These are phyloP conservation scores for Morone saxatilis DNA, from an alignment of 2,113 vertebrate species.

Conservation along the genomic window DNA sequence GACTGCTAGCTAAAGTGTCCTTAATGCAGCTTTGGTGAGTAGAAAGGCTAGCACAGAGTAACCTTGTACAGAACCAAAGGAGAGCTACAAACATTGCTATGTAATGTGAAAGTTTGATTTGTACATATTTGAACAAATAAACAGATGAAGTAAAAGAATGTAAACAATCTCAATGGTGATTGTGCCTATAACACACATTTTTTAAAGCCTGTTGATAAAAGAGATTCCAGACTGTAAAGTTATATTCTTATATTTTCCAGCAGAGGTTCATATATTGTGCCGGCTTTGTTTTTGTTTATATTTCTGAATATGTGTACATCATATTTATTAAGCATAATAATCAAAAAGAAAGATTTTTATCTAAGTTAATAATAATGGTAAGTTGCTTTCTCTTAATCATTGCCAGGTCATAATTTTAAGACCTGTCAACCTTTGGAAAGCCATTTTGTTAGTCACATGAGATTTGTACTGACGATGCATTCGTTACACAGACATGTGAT, in stretches of 20 bases:
- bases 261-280: background rate
- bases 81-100: constrained; percentile 79
- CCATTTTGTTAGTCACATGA: constrained; percentile 56
- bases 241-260: background rate
- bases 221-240: background rate
- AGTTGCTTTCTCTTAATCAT: background rate
- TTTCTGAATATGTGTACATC: background rate
- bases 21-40: constrained; percentile 78
- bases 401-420: background rate
- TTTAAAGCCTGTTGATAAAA: background rate
- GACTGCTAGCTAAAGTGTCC: constrained; percentile 74
- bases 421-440: constrained; percentile 50
- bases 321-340: background rate
- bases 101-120: constrained; percentile 80
- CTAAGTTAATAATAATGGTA: background rate
- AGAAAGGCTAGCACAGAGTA: constrained; percentile 63
- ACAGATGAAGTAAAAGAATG: constrained; percentile 26
- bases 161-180: background rate
- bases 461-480: background rate
- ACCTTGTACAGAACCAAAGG: constrained; percentile 77
- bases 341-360: background rate
- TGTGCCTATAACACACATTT: background rate
- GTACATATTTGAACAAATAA: constrained; percentile 79
- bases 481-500: constrained; percentile 60
- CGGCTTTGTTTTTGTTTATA: background rate